These are phyloP conservation scores for Lithodes maja DNA, from an alignment of 2,888 invertebrate genomes.

Conservation along the genomic window DNA sequence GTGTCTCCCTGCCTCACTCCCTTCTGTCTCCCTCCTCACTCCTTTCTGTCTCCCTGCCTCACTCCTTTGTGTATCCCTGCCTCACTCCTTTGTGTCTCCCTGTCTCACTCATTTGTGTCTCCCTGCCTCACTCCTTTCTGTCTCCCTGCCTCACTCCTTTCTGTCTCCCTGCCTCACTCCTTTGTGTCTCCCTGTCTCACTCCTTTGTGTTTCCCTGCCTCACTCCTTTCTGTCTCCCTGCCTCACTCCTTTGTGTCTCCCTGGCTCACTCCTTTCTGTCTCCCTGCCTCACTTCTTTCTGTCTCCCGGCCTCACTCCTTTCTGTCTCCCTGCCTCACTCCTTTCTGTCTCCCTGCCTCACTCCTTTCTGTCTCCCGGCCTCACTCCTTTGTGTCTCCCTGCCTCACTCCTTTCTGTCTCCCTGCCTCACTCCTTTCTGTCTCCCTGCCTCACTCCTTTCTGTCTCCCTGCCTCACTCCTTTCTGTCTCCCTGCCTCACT, in stretches of 20 bases:
- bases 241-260: not conserved
- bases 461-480: not conserved
- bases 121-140: not conserved
- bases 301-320: not conserved
- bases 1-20: not conserved
- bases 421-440: not conserved
- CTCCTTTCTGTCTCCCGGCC: not conserved
- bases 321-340: not conserved
- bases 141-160: not conserved
- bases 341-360: not conserved
- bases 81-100: not conserved
- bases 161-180: not conserved
- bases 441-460: not conserved
- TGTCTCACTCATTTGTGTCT: not conserved
- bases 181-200: not conserved
- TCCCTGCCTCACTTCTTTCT: not conserved
- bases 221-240: not conserved
- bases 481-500: not conserved
- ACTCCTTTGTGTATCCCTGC: not conserved
- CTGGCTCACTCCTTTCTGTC: not conserved
- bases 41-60: not conserved
- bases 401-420: not conserved
- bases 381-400: not conserved
- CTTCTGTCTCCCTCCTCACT: not conserved
- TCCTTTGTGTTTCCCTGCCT: not conserved